phyloP scores from a whole-genome alignment of 2,888 invertebrate species.

The Acronicta leporina region DNA sequence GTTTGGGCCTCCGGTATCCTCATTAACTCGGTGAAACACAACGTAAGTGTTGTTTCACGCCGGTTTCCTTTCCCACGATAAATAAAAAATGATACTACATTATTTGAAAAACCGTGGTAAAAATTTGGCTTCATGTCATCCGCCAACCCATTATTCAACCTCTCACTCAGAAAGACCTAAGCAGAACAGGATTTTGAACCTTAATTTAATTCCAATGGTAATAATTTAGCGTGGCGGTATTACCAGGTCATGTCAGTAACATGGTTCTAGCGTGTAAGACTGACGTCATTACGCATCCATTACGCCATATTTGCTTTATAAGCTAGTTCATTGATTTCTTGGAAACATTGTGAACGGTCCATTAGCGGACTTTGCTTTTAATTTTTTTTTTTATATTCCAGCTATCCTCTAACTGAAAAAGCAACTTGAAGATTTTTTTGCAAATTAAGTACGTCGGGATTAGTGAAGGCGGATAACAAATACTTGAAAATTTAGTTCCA shows the following conservation, averaged over 20 bases:
- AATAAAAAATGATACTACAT: too few species aligned
- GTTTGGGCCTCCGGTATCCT: too few species aligned
- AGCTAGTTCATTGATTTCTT: slow-evolving; percentile 47
- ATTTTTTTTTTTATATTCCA: slow-evolving; percentile 17
- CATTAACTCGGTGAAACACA: too few species aligned
- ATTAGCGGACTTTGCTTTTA: slow-evolving; percentile 28
- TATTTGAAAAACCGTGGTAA: too few species aligned
- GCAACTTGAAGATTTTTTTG: not conserved
- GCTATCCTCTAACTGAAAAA: not conserved
- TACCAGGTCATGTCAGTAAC: slow-evolving; percentile 2
- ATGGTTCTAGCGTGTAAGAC: slow-evolving; percentile 25
- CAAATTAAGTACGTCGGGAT: not conserved
- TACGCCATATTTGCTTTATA: slow-evolving; percentile 50
- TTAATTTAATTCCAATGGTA: not conserved
- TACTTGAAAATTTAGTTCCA: not conserved
- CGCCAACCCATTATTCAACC: too few species aligned
- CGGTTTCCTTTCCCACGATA: too few species aligned
- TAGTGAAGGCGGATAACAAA: not conserved
- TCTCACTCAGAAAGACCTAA: not conserved
- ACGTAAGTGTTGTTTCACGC: too few species aligned
- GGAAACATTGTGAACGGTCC: slow-evolving; percentile 32
- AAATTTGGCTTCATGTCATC: too few species aligned
- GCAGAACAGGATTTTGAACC: not conserved
- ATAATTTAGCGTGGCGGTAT: slow-evolving; percentile 2
- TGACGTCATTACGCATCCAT: slow-evolving; percentile 50